Evolutionary conservation across 2,797 vertebrate genomes (phyloP), one percentile per base, ranked within the genome.

Genomic region (Morus bassanus): DNA sequence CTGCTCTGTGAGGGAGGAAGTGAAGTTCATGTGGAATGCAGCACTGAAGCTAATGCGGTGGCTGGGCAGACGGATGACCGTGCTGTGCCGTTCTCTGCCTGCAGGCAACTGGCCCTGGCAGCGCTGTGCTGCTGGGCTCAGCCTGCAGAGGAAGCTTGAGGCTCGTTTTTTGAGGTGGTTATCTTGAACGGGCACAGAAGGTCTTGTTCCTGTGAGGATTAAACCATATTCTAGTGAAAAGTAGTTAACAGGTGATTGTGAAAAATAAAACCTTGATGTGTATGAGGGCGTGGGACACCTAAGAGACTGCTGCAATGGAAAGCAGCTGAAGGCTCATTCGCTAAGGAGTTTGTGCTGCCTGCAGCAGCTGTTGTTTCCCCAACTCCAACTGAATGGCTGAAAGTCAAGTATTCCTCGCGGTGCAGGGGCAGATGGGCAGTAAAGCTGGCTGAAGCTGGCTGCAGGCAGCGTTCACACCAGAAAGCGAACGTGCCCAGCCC

Each of bases 351-450:
- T 11, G 8, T 81, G 25, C 69, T 46, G 2, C 5, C 59, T 33
- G 35, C 1, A 19, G 30, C 39, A 75, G 37, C 37, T 39, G 10
- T 39, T 39, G 37, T 39, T 39, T 39, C 37, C 37, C 7, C 46
- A 76, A 19, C 33, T 41, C 2, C 27, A n/a, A 19, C 76, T 53
- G 21, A 4, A 59, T n/a, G 24, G 33, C 35, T 24, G 0, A 0
- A 19, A 64, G 56, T 25, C 10, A 18, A 2, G 45, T 5, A 7
- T 23, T 30, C 39, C 39, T 37, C 7, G 1, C 0, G 0, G 4
- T 11, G 14, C 7, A 31, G 37, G 46, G 28, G 22, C 1, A 6
- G 57, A 11, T 1, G 33, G 28, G 24, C 35, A 41, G 39, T 4
- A 13, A 6, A 12, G 33, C 59, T 30, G 37, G 2, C 2, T 7